Percentiles rank a stretch among this genome's conserved stretches.
Conservation (phyloP, 1,140 invertebrate species). For the Gonioctena quinquepunctata region DNA sequence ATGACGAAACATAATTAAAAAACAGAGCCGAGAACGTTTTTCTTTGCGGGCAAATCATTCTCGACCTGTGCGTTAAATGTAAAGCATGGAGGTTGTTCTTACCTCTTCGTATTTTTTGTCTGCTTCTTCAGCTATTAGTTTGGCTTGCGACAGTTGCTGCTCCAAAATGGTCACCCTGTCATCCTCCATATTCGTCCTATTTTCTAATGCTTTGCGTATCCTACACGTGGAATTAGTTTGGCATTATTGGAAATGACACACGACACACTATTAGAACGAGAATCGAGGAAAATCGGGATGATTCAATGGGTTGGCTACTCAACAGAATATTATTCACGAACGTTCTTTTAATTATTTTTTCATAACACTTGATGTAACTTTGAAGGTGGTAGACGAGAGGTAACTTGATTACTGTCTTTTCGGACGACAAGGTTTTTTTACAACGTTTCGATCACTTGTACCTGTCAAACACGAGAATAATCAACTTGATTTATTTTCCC, state of each 20-base stretch:
- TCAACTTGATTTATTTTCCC: too few relatives aligned
- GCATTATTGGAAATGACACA: neutral
- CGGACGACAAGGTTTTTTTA: too few relatives aligned
- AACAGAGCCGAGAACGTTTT: neutral
- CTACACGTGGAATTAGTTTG: slow-evolving; percentile 59
- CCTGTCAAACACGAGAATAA: too few relatives aligned
- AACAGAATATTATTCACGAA: too few relatives aligned
- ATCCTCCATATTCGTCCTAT: slow-evolving; percentile 98
- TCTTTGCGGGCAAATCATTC: neutral
- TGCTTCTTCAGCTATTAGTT: slow-evolving; percentile 96
- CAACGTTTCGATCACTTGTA: too few relatives aligned
- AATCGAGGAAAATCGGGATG: neutral
- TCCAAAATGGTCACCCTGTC: slow-evolving; percentile 94
- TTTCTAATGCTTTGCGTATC: slow-evolving; percentile 98
- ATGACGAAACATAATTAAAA: too few relatives aligned
- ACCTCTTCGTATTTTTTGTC: slow-evolving; percentile 99
- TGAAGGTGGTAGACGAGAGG: too few relatives aligned
- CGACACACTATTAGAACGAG: neutral
- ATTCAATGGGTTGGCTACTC: neutral
- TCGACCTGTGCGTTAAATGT: neutral
- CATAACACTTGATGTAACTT: too few relatives aligned
- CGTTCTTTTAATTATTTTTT: too few relatives aligned
- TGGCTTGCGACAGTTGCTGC: slow-evolving; percentile 92
- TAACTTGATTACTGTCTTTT: too few relatives aligned
- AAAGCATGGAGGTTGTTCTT: slow-evolving; percentile 28